A percentile compares a stretch with the other conserved stretches of the same genome.
Evolutionary conservation across 1,140 invertebrate species (phyloP).

Genomic region (Zaprionus lachaisei): DNA sequence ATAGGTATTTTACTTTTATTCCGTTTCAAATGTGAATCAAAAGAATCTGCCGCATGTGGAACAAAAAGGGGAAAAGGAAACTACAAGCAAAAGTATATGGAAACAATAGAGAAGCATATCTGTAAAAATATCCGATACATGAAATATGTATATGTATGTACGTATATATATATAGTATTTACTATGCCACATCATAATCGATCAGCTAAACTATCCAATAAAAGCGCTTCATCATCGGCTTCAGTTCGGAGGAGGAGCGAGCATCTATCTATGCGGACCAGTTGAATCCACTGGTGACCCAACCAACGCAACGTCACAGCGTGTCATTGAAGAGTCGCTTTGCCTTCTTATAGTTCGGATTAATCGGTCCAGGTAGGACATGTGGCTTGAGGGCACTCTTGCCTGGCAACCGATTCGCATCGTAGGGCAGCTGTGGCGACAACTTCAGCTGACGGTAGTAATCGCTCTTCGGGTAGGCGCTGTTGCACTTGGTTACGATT

Average conservation of each 20-base stretch:
- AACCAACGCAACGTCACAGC: slow-evolving; percentile 61
- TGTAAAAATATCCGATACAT: slow-evolving; percentile 45
- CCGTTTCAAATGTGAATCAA: slow-evolving; percentile 36
- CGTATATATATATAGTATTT: slow-evolving; percentile 17
- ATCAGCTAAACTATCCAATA: slow-evolving; percentile 15
- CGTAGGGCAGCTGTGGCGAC: slow-evolving; percentile 90
- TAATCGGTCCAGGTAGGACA: slow-evolving; percentile 89
- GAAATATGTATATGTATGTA: slow-evolving; percentile 14
- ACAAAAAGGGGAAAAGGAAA: slow-evolving; percentile 23
- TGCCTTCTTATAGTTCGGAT: slow-evolving; percentile 89
- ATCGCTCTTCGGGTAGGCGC: slow-evolving; percentile 88
- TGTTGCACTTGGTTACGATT: slow-evolving; percentile 88
- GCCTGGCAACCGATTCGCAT: slow-evolving; percentile 88
- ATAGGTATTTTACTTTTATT: slow-evolving; percentile 45
- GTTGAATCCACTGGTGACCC: slow-evolving; percentile 26
- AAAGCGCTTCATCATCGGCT: background rate
- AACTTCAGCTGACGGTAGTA: slow-evolving; percentile 88
- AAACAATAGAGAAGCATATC: slow-evolving; percentile 35
- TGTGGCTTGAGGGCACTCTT: slow-evolving; percentile 89
- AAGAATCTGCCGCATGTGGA: slow-evolving; percentile 16
- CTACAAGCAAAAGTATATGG: slow-evolving; percentile 41
- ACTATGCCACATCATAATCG: slow-evolving; percentile 31
- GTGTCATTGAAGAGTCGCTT: slow-evolving; percentile 84
- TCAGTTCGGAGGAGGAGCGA: slow-evolving; percentile 8
- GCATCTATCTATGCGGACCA: slow-evolving; percentile 12